A percentile compares a stretch with the other conserved stretches of the same genome.
These are phyloP conservation scores for Drosophila lini DNA, from an alignment of 1,140 invertebrate genomes.

Conservation along the genomic window DNA sequence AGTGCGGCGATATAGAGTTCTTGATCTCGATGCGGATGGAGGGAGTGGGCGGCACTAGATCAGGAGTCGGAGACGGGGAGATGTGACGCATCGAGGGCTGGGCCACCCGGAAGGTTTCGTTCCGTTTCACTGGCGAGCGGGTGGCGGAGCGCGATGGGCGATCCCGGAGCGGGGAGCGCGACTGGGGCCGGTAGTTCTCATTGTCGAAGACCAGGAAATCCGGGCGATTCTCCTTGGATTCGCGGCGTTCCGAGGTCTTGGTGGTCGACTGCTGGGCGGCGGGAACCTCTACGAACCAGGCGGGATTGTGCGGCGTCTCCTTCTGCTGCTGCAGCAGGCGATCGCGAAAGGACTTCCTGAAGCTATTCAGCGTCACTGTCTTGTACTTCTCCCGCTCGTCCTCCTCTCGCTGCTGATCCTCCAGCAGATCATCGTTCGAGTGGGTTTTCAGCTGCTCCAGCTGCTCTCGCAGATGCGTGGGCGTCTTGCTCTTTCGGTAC, in stretches of 20 bases:
- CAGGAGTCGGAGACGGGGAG: slow-evolving; percentile 46
- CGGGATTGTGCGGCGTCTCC: slow-evolving; percentile 75
- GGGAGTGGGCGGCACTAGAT: slow-evolving; percentile 27
- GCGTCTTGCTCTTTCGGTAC: slow-evolving; percentile 72
- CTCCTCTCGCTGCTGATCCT: slow-evolving; percentile 57
- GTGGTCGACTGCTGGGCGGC: slow-evolving; percentile 14
- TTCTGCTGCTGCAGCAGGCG: slow-evolving; percentile 75
- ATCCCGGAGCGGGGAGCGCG: slow-evolving; percentile 74
- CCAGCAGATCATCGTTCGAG: slow-evolving; percentile 64
- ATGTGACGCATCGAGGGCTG: slow-evolving; percentile 49
- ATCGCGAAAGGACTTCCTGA: slow-evolving; percentile 82
- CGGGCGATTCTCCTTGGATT: slow-evolving; percentile 74
- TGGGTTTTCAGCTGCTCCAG: slow-evolving; percentile 76
- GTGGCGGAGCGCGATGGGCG: slow-evolving; percentile 66
- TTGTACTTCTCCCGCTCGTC: slow-evolving; percentile 78
- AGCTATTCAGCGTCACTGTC: slow-evolving; percentile 80
- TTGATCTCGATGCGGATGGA: slow-evolving; percentile 82
- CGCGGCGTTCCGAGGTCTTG: slow-evolving; percentile 1
- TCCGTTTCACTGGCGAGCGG: slow-evolving; percentile 80
- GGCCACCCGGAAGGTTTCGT: slow-evolving; percentile 75
- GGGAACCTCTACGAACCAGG: slow-evolving; percentile 82
- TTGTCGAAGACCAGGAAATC: slow-evolving; percentile 81
- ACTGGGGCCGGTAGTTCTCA: slow-evolving; percentile 77
- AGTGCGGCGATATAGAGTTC: slow-evolving; percentile 77
- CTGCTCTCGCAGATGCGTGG: slow-evolving; percentile 70